Base-by-base conservation (phyloP, 2,888 invertebrate genomes). In the Apantesis nais region DNA sequence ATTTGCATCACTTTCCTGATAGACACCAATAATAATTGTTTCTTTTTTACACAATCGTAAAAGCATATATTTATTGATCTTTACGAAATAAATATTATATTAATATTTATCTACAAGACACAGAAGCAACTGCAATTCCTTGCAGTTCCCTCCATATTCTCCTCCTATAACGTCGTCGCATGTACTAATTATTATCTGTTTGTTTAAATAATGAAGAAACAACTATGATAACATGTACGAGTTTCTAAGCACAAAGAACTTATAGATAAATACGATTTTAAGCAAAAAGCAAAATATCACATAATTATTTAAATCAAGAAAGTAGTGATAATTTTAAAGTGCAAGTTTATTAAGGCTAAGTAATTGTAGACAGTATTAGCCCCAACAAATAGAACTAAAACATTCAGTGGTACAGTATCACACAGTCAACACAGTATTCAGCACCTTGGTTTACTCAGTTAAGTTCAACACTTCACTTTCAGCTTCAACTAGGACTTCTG, bases 401-500 rank as follows among this genome's bases (percentile, higher is more conserved):
- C 58, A 25, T 77, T 73, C 70, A 79, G 67, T 74, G 34, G 64
- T 39, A 65, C 63, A 61, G 63, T 70, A 66, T 37, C 83, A 79
- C 77, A 79, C 77, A 84, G 71, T 76, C 76, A 78, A 81, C 78
- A 80, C 80, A 88, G 74, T 75, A 67, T 74, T 63, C 78, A 82
- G 88, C 88, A 88, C 88, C 88, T 85, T 84, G 74, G 76, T 85
- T 80, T 79, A 84, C 65, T 81, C 74, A 81, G 82, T 75, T 74
- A 73, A 76, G 73, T 79, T 67, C 72, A 62, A 74, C 78, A 83
- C 79, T 75, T 79, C 78, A 76, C 82, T 80, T 62, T 76, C 68
- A 72, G 72, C 72, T 74, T 71, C 71, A 87, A 86, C 91, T 94
- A 94, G 80, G 92, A 92, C 76, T 92, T 94, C 79, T 92, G 89